Evolutionary conservation across 1,140 invertebrate species (phyloP).

Genomic region (Batillaria attramentaria): DNA sequence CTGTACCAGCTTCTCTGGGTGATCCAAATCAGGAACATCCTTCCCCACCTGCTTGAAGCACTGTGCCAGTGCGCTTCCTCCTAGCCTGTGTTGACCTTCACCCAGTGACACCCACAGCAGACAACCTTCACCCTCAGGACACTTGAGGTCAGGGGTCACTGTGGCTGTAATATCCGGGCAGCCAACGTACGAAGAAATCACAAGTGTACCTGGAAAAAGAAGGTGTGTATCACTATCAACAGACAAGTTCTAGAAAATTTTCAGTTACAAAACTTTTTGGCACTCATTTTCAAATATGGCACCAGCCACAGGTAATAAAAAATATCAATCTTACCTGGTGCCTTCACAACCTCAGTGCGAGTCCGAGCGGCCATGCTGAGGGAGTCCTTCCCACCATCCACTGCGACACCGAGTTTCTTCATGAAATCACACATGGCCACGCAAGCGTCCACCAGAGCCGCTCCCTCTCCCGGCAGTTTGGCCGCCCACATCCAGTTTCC

Average conservation of each 20-base stretch:
- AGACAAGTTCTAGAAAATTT: too few species aligned
- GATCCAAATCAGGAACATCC: conserved; percentile 84
- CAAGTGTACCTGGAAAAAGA: conserved; percentile 84
- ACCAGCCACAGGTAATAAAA: too few species aligned
- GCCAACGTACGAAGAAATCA: conserved; percentile 94
- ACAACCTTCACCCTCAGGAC: conserved; percentile 74
- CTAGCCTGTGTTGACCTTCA: conserved; percentile 77
- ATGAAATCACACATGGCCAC: conserved; percentile 89
- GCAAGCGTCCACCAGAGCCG: conserved; percentile 88
- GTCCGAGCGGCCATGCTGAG: conserved; percentile 96
- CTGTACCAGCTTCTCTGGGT: conserved; percentile 68
- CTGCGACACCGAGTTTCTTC: conserved; percentile 88
- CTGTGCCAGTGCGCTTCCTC: conserved; percentile 93
- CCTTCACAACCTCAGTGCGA: conserved; percentile 82
- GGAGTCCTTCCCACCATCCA: conserved; percentile 99
- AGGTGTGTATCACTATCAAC: too few species aligned
- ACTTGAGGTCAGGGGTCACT: conserved; percentile 92
- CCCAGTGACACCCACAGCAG: conserved; percentile 83
- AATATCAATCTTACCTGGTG: conserved; percentile 80
- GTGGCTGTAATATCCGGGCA: conserved; percentile 76
- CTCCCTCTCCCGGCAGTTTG: conserved; percentile 93
- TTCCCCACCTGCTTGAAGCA: conserved; percentile 89
- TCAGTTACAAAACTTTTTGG: too few species aligned
- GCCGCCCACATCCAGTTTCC: conserved; percentile 99
- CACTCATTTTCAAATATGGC: too few species aligned